Evolutionary conservation across 2,797 vertebrate species (phyloP), one percentile per base, ranked within the genome.

Genomic region (Choloepus didactylus): DNA sequence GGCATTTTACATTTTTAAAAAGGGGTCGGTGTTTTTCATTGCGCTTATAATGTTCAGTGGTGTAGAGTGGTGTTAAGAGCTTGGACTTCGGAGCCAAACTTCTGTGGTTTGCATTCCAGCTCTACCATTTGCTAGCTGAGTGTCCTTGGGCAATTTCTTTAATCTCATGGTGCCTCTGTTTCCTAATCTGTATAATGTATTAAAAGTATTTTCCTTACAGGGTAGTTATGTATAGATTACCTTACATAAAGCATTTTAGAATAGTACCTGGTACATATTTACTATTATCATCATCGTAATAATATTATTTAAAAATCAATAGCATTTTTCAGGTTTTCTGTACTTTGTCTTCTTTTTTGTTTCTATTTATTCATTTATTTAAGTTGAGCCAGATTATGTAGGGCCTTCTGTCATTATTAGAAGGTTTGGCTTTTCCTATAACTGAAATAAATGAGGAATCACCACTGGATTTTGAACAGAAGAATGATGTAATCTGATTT

Each of bases 241-340:
- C 92, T 94, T 94, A 54, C 88, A 1, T 87, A 23, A 93, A 70
- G 38, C 87, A 16, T 96, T 92, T 72, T 69, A 72, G 59, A 95
- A 82, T 16, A 84, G n/a, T 79, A 23, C 16, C 49, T 91, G 31
- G 31, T 66, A 60, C 6, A 4, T 93, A 5, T 82, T 75, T 75
- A 10, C 41, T 91, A 25, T 79, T 92, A 35, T 35, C 35, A 56
- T 44, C 54, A 80, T 79, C 49, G 21, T 80, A 75, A 62, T 62
- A 86, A 64, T 73, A 23, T 49, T 92, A n/a, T 38, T 84, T 87
- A 80, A 93, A 86, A 91, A 46, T 79, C 14, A 79, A 0, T 51
- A 82, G 16, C 51, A 11, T 27, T 73, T 72, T 41, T 70, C 38
- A 75, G 7, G 38, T 95, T 94, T 97, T 94, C 38, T 70, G 16